These are phyloP conservation scores for Macrosiphum euphorbiae DNA, from an alignment of 2,888 invertebrate species.

Conservation along the genomic window DNA sequence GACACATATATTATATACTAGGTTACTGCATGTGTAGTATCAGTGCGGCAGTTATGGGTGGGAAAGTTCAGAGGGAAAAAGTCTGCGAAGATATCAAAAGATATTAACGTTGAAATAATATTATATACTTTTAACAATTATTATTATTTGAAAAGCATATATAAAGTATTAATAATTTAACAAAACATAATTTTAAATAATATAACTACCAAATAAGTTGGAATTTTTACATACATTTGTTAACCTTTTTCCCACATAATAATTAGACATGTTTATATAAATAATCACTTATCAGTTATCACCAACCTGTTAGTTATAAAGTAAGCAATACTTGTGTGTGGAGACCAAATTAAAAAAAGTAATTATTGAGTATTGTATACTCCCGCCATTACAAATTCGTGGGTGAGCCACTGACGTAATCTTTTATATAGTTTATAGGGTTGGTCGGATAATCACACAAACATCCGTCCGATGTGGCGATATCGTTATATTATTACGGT, in stretches of 20 bases:
- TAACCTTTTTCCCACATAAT: neutral
- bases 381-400: neutral
- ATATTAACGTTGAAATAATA: neutral
- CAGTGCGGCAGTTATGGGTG: neutral
- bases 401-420: constrained; percentile 1
- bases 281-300: neutral
- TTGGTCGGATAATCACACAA: neutral
- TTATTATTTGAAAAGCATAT: neutral
- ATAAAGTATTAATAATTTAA: neutral
- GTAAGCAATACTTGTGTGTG: neutral
- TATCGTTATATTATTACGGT: neutral
- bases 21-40: neutral
- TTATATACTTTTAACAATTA: neutral
- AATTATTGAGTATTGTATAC: neutral
- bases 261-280: neutral
- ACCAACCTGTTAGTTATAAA: neutral
- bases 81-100: neutral
- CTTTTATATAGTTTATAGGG: neutral
- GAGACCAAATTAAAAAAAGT: neutral
- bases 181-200: neutral
- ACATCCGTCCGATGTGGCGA: neutral
- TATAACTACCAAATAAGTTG: neutral
- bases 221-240: neutral
- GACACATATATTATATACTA: neutral
- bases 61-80: neutral